A percentile compares a stretch with the other conserved stretches of the same genome.
phyloP scores from a whole-genome alignment of 2,113 vertebrate genomes.

The Uropsilus gracilis region DNA sequence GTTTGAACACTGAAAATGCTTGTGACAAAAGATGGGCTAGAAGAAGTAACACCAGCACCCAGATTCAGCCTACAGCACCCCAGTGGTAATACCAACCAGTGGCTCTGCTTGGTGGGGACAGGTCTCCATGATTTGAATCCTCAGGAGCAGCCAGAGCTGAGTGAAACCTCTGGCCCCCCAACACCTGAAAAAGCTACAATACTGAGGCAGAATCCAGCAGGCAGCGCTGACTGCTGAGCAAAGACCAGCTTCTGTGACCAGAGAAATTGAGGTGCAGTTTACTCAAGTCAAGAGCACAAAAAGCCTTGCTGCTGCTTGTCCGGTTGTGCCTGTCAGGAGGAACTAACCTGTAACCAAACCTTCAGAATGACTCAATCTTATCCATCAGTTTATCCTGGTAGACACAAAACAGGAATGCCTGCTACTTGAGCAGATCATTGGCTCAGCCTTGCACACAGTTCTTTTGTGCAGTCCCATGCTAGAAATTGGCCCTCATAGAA shows the following conservation, averaged over 20 bases:
- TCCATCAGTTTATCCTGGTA: background rate
- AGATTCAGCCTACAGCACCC: background rate
- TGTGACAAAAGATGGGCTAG: background rate
- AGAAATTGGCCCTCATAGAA: background rate
- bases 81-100: background rate
- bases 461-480: background rate
- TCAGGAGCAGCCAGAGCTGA: background rate
- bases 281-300: no score
- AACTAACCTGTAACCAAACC: no score
- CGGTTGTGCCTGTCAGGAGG: no score
- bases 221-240: background rate
- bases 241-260: background rate
- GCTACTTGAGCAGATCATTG: background rate
- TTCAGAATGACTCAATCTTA: background rate
- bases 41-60: background rate
- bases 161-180: no score
- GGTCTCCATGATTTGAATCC: background rate
- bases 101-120: background rate
- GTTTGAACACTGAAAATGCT: background rate
- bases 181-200: no score
- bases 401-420: background rate
- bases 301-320: no score
- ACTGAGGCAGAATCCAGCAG: background rate
- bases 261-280: no score
- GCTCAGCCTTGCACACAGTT: background rate